These are phyloP conservation scores for Chaenodraco wilsoni DNA, from an alignment of 2,797 vertebrate genomes.

Conservation along the genomic window DNA sequence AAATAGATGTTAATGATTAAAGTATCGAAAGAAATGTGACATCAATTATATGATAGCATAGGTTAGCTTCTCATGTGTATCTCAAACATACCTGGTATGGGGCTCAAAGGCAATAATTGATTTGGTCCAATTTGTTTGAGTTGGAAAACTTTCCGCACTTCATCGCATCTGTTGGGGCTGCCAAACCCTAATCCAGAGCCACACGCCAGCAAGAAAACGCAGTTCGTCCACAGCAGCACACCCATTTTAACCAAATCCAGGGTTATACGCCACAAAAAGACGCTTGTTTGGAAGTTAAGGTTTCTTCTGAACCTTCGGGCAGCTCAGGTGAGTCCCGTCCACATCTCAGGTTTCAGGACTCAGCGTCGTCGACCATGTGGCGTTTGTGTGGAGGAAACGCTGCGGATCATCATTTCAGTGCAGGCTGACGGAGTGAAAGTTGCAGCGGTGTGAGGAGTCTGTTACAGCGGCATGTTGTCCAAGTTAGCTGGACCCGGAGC, in stretches of 20 bases:
- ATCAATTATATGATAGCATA: background rate
- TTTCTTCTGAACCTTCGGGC: conserved; percentile 3
- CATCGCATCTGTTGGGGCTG: conserved; percentile 81
- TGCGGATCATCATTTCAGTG: conserved; percentile 3
- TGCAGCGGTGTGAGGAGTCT: conserved; percentile 29
- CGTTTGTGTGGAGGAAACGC: background rate
- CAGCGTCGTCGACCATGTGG: conserved; percentile 5
- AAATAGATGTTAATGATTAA: background rate
- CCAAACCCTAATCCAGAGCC: conserved; percentile 52
- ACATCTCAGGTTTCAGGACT: conserved; percentile 49
- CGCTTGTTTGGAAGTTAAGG: background rate
- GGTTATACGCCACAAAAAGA: background rate
- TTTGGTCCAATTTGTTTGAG: conserved; percentile 81
- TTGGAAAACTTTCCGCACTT: conserved; percentile 90
- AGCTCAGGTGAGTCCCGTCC: conserved; percentile 63
- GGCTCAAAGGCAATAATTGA: conserved; percentile 78
- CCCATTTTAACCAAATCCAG: conserved; percentile 53
- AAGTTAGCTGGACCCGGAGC: conserved; percentile 57
- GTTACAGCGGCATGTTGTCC: conserved; percentile 52
- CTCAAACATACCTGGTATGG: conserved; percentile 82
- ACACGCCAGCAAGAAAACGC: conserved; percentile 60
- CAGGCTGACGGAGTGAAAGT: conserved; percentile 40
- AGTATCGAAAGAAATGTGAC: background rate
- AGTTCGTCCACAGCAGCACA: conserved; percentile 24
- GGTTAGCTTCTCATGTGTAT: background rate